Conservation (phyloP, 2,888 invertebrate species). For the Actias luna region DNA sequence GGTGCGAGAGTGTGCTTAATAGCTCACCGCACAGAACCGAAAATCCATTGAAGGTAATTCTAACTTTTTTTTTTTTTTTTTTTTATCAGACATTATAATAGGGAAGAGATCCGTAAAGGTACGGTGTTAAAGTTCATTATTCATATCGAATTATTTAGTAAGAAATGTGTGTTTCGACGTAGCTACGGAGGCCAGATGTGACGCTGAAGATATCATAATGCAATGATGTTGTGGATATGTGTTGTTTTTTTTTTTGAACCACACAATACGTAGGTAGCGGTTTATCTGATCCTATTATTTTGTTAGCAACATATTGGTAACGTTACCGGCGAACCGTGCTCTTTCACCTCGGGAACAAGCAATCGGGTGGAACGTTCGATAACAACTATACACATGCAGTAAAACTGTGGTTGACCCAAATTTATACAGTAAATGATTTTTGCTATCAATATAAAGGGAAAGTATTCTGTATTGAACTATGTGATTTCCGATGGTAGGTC, state of each 20-base stretch:
- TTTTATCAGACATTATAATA: background rate
- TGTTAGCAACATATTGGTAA: conserved; percentile 1
- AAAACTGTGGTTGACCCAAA: too few relatives aligned
- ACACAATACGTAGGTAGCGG: conserved; percentile 62
- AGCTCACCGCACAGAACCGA: conserved; percentile 19
- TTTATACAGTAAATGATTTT: too few relatives aligned
- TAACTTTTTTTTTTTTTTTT: too few relatives aligned
- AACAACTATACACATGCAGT: too few relatives aligned
- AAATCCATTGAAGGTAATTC: conserved; percentile 7
- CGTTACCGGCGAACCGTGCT: background rate
- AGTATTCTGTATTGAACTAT: too few relatives aligned
- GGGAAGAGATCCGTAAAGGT: background rate
- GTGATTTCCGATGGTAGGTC: too few relatives aligned
- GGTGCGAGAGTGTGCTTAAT: conserved; percentile 39
- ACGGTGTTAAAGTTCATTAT: background rate
- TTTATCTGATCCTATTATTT: conserved; percentile 53
- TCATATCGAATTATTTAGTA: background rate
- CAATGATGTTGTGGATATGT: conserved; percentile 36
- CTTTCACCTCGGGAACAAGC: too few relatives aligned
- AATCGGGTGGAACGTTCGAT: too few relatives aligned
- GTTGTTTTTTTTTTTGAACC: conserved; percentile 43
- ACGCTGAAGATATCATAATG: conserved; percentile 23
- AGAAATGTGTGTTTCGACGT: conserved; percentile 64
- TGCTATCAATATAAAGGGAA: too few relatives aligned
- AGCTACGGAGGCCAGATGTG: conserved; percentile 63